Evolutionary conservation across 2,797 vertebrate species (phyloP).

Genomic region (Neosilurus mollespiculum): DNA sequence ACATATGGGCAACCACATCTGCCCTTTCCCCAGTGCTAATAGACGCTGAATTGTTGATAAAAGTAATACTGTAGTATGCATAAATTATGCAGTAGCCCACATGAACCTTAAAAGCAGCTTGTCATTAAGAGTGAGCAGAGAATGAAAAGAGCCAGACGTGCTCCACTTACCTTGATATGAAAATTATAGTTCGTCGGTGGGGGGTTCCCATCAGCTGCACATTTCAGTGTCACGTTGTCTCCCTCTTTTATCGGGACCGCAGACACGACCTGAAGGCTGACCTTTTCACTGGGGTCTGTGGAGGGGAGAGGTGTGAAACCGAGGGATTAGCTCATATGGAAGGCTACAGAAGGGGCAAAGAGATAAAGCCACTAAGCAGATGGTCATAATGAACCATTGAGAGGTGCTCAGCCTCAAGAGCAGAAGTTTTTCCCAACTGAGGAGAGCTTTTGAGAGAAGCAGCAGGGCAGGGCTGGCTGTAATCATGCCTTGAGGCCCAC

Average conservation of each 20-base stretch:
- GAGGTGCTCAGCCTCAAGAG: constrained; percentile 47
- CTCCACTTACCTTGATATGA: constrained; percentile 82
- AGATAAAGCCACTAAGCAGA: constrained; percentile 43
- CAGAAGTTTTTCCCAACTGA: constrained; percentile 48
- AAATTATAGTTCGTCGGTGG: constrained; percentile 88
- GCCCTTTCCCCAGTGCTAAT: not conserved
- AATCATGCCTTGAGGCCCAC: constrained; percentile 58
- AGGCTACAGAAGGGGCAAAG: constrained; percentile 35
- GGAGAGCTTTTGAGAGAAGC: constrained; percentile 54
- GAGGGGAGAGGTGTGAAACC: constrained; percentile 52
- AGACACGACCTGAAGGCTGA: constrained; percentile 79
- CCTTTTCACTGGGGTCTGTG: constrained; percentile 91
- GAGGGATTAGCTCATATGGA: constrained; percentile 10
- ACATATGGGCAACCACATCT: constrained; percentile 1
- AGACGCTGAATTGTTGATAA: constrained; percentile 1
- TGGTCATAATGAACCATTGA: constrained; percentile 51
- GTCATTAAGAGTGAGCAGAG: not conserved
- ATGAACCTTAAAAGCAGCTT: not conserved
- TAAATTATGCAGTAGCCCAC: constrained; percentile 17
- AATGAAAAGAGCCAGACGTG: constrained; percentile 20
- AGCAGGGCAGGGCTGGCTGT: constrained; percentile 52
- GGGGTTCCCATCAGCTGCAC: constrained; percentile 92
- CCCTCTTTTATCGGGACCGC: constrained; percentile 83
- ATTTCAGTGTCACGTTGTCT: constrained; percentile 88
- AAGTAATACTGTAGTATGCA: constrained; percentile 1